These are phyloP conservation scores for Biston stratarius DNA, from an alignment of 2,888 invertebrate genomes.

Conservation along the genomic window DNA sequence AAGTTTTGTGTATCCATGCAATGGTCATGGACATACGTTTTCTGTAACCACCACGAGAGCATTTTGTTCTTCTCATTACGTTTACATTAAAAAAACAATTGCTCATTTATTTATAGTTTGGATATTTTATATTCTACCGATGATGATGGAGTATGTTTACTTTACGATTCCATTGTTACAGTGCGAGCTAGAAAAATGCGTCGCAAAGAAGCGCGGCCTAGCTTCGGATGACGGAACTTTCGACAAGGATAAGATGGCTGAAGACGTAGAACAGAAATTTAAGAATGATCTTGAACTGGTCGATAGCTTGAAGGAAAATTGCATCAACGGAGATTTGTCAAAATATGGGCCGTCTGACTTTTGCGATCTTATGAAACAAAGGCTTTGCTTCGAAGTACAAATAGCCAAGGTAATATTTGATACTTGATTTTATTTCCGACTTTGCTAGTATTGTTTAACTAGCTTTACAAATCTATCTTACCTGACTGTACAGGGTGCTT, in stretches of 20 bases:
- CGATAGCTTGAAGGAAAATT: conserved; percentile 45
- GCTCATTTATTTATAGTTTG: too few relatives aligned
- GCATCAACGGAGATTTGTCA: conserved; percentile 48
- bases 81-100: too few relatives aligned
- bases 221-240: conserved; percentile 50
- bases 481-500: too few relatives aligned
- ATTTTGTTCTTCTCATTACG: too few relatives aligned
- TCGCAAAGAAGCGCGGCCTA: conserved; percentile 51
- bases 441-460: too few relatives aligned
- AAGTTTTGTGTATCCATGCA: too few relatives aligned
- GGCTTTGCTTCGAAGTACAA: conserved; percentile 42
- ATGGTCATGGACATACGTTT: too few relatives aligned
- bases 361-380: conserved; percentile 50
- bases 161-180: background rate
- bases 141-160: background rate
- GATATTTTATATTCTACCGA: background rate
- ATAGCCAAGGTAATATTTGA: conserved; percentile 36
- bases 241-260: conserved; percentile 44
- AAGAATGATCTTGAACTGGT: conserved; percentile 36
- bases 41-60: too few relatives aligned
- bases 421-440: too few relatives aligned
- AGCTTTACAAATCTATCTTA: too few relatives aligned
- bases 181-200: conserved; percentile 48
- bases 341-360: conserved; percentile 47
- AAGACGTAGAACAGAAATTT: conserved; percentile 28